These are phyloP conservation scores for Polydrusus pterygomalis DNA, from an alignment of 2,888 invertebrate genomes.

Conservation along the genomic window DNA sequence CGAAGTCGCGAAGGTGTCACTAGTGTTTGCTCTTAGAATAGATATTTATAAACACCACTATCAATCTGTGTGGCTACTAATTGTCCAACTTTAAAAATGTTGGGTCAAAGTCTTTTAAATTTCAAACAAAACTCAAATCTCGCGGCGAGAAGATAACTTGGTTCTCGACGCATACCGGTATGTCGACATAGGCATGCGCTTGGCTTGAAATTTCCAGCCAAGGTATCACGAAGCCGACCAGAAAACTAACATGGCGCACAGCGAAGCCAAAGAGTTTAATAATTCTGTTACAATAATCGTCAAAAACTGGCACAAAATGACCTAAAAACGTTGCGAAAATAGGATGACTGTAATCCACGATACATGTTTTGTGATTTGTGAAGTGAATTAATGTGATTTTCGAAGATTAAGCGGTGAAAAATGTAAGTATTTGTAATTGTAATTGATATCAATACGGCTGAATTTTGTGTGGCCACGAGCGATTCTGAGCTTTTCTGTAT, in stretches of 20 bases:
- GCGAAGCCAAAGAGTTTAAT: constrained; percentile 58
- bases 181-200: not conserved
- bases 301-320: constrained; percentile 18
- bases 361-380: constrained; percentile 17
- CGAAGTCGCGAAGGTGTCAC: too few relatives aligned
- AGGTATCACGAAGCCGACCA: constrained; percentile 49
- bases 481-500: constrained; percentile 70
- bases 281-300: constrained; percentile 50
- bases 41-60: too few relatives aligned
- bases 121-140: too few relatives aligned
- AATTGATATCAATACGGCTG: constrained; percentile 71
- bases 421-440: constrained; percentile 65
- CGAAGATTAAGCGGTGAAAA: constrained; percentile 58
- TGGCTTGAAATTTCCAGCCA: not conserved
- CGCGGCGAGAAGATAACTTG: not conserved
- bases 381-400: constrained; percentile 43
- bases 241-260: constrained; percentile 60
- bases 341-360: constrained; percentile 6
- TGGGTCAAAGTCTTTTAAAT: too few relatives aligned
- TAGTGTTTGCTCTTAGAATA: too few relatives aligned
- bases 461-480: constrained; percentile 70
- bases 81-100: too few relatives aligned
- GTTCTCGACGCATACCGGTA: constrained; percentile 13
- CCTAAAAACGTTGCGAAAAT: constrained; percentile 22
- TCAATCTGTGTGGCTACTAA: too few relatives aligned